Evolutionary conservation across 2,113 vertebrate species (phyloP).

Genomic region (Egretta garzetta): DNA sequence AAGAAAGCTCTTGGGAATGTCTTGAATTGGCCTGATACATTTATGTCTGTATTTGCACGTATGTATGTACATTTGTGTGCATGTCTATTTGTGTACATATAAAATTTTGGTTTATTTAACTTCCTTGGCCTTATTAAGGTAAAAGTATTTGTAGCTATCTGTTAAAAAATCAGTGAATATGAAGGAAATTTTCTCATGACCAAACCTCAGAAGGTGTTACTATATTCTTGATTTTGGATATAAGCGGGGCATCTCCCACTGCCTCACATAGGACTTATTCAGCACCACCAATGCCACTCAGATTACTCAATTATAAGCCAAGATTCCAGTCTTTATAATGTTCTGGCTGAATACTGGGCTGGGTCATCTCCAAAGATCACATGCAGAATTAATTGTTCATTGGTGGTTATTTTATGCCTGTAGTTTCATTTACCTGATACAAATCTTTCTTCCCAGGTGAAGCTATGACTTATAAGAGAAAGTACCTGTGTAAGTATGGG

Average conservation of each 20-base stretch:
- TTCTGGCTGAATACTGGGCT: background rate
- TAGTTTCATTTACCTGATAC: background rate
- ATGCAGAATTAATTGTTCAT: background rate
- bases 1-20: background rate
- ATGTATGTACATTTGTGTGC: background rate
- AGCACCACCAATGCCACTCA: background rate
- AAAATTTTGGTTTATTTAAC: background rate
- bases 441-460: background rate
- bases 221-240: background rate
- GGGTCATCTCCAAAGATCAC: background rate
- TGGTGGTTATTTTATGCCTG: background rate
- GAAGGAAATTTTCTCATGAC: background rate
- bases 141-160: background rate
- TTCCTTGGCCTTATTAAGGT: background rate
- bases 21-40: background rate
- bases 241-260: background rate
- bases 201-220: background rate
- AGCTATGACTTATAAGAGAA: background rate
- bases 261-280: background rate
- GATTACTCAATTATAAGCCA: background rate
- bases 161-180: background rate
- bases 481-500: background rate
- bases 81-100: background rate
- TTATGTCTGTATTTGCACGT: background rate
- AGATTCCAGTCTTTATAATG: background rate